Evolutionary conservation across 2,113 vertebrate species (phyloP), one percentile per base, ranked within the genome.

Genomic region (Camelus bactrianus): DNA sequence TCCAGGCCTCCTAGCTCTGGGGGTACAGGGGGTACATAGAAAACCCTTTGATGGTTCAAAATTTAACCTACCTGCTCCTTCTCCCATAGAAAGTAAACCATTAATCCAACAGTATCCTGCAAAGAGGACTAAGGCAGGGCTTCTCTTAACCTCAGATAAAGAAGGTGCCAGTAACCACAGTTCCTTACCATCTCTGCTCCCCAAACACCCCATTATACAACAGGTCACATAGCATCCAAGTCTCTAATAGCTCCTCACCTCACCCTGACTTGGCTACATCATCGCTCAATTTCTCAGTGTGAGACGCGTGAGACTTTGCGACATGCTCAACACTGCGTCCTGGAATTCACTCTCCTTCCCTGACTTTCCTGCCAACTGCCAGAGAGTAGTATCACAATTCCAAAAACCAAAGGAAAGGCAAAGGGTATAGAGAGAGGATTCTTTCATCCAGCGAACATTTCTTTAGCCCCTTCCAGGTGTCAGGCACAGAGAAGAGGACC

Each of bases 21-120:
- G 20, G 24, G 32, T 20, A 38, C 17, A 65, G 82, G 58, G 72
- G 75, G 38, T 42, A 42, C 88, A 82, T 4, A 58, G 90, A 62
- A 91, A 94, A 80, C 20, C 24, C 81, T 97, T 93, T 96, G 89
- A 94, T 96, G 81, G 91, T 75, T 97, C 91, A 94, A 91, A 92
- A 76, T 96, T 88, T 95, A 94, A 86, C 86, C 62, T 42, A 42
- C 32, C 28, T 7, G 7, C 62, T 69, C 35, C 75, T 95, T 94
- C 62, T 96, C 14, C 13, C 12, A 3, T 16, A 35, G 46, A 48
- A 87, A 89, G 87, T 92, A 92, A 97, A 97, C 56, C 84, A 91
- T 97, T 90, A 93, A 95, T 83, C 65, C 91, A 79, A 65, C 30
- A 48, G 81, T 24, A 58, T 76, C 65, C 48, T 9, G 17, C 30